Evolutionary conservation across 1,140 invertebrate species (phyloP).

Genomic region (Maconellicoccus hirsutus): DNA sequence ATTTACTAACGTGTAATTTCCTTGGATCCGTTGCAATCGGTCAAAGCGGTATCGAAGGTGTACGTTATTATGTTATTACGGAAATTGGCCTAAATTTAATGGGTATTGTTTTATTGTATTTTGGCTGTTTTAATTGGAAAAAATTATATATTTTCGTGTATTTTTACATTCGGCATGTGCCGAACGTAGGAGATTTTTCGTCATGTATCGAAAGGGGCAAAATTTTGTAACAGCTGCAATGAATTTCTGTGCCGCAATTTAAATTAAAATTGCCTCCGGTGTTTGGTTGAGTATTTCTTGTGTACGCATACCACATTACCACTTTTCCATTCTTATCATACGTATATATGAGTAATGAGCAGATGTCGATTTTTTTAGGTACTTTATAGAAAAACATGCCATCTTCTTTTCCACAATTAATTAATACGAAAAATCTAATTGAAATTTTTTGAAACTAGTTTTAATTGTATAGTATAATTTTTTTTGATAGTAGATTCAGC

Average conservation of each 20-base stretch:
- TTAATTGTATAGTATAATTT: neutral
- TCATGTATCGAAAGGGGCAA: neutral
- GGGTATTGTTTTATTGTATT: neutral
- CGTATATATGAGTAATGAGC: neutral
- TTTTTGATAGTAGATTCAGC: too few relatives aligned
- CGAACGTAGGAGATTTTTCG: too few relatives aligned
- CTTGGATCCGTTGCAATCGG: neutral
- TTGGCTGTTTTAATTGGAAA: neutral
- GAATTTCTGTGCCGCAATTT: neutral
- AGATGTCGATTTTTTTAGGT: neutral
- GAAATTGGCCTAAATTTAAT: neutral
- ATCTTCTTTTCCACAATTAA: neutral
- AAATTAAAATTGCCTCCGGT: neutral
- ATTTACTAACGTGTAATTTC: slow-evolving; percentile 2
- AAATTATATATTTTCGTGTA: neutral
- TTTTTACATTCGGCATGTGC: neutral
- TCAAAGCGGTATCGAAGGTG: neutral
- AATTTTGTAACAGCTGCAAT: neutral
- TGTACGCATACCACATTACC: too few relatives aligned
- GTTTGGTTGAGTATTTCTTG: neutral
- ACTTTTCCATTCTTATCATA: neutral
- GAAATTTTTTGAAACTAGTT: neutral
- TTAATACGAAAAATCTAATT: neutral
- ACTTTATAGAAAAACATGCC: neutral
- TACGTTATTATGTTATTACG: neutral